Evolutionary conservation across 1,140 invertebrate genomes (phyloP).

Genomic region (Aphelinus atriplicis): DNA sequence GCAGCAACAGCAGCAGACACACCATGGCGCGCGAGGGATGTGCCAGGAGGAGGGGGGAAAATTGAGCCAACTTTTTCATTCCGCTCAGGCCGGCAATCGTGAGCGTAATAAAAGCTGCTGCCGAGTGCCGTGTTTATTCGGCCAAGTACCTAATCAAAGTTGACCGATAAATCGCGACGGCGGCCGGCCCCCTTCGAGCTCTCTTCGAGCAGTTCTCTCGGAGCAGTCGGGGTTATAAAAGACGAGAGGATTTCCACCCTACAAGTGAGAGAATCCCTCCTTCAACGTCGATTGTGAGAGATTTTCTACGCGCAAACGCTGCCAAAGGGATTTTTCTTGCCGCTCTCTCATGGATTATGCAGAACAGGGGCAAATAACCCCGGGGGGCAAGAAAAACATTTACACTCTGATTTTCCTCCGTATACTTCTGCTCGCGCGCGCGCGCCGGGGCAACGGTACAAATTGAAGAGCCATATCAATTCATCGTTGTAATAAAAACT

Average conservation of each 20-base stretch:
- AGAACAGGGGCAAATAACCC: slow-evolving; percentile 19
- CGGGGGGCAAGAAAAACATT: slow-evolving; percentile 9
- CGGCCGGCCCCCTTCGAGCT: too few relatives aligned
- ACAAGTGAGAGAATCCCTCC: background rate
- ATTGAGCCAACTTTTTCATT: background rate
- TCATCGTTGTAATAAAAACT: slow-evolving; percentile 17
- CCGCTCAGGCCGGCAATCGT: slow-evolving; percentile 5
- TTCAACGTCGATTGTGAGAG: slow-evolving; percentile 7
- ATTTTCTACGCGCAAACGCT: background rate
- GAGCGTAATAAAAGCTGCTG: slow-evolving; percentile 4
- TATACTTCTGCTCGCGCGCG: background rate
- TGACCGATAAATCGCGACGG: slow-evolving; percentile 19
- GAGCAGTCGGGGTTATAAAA: too few relatives aligned
- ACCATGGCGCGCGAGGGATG: too few relatives aligned
- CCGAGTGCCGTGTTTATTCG: slow-evolving; percentile 2
- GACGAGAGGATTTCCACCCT: background rate
- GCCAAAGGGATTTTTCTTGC: slow-evolving; percentile 2
- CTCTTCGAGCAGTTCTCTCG: too few relatives aligned
- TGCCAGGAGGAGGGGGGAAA: too few relatives aligned
- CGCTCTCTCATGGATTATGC: slow-evolving; percentile 25
- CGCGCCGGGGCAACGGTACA: background rate
- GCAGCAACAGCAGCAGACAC: too few relatives aligned
- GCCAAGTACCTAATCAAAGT: slow-evolving; percentile 21
- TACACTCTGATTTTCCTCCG: slow-evolving; percentile 25
- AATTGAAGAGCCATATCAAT: slow-evolving; percentile 22